A percentile compares a stretch with the other conserved stretches of the same genome.
phyloP scores from a whole-genome alignment of 2,888 invertebrate genomes.

The Buathra laborator region DNA sequence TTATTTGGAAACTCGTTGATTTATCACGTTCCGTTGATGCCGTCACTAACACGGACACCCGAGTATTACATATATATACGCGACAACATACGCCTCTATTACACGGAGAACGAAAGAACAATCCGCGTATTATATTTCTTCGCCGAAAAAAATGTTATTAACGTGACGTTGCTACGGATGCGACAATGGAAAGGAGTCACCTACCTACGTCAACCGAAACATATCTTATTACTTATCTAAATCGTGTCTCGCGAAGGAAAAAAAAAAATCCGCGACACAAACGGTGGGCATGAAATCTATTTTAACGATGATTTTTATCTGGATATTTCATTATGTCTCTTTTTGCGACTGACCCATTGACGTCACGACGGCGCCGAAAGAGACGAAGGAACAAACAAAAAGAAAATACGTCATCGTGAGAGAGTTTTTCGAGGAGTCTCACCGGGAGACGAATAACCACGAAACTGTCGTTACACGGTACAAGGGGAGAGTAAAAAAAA shows the following conservation, averaged over 20 bases:
- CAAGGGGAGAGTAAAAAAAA: neutral
- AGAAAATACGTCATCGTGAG: constrained; percentile 18
- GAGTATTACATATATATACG: constrained; percentile 22
- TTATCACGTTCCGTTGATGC: constrained; percentile 43
- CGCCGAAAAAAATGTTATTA: neutral
- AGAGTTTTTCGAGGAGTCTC: neutral
- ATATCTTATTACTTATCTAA: constrained; percentile 40
- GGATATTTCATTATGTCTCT: constrained; percentile 45
- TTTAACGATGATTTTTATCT: constrained; percentile 52
- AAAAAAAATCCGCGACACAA: constrained; percentile 40
- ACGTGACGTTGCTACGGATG: neutral
- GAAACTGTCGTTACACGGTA: neutral
- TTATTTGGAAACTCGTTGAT: constrained; percentile 43
- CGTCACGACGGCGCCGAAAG: constrained; percentile 49
- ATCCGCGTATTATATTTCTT: neutral
- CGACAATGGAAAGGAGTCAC: neutral
- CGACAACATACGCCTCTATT: neutral
- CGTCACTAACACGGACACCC: constrained; percentile 17
- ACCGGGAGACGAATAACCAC: neutral
- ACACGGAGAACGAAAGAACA: too few species aligned
- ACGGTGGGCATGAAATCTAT: constrained; percentile 37
- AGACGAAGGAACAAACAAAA: neutral
- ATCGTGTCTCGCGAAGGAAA: constrained; percentile 17
- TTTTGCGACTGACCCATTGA: constrained; percentile 48
- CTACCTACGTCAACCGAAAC: constrained; percentile 45